Evolutionary conservation across 2,113 vertebrate genomes (phyloP).

Genomic region (Corythornis madagascariensis): DNA sequence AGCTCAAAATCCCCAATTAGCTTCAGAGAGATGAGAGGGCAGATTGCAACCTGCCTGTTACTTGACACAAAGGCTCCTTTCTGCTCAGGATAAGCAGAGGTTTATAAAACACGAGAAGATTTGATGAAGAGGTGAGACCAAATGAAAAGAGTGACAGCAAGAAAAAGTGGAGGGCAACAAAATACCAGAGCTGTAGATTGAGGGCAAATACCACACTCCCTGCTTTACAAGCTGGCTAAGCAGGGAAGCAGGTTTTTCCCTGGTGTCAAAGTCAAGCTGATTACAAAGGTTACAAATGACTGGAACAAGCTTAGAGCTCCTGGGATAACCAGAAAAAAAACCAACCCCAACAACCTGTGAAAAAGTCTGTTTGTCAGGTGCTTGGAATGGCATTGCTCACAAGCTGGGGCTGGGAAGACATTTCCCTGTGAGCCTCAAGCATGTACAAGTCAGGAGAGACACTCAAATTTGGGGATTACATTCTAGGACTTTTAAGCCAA

Average conservation of each 20-base stretch:
- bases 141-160: not conserved
- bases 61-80: not conserved
- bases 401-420: not conserved
- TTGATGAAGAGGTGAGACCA: not conserved
- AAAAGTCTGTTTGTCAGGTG: not conserved
- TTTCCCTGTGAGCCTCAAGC: not conserved
- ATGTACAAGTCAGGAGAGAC: not conserved
- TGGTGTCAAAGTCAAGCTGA: not conserved
- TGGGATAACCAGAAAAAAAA: not conserved
- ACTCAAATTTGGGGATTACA: not conserved
- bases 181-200: not conserved
- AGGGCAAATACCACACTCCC: not conserved
- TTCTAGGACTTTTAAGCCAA: not conserved
- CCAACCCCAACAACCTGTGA: not conserved
- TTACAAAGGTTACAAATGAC: slow-evolving; percentile 25
- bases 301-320: not conserved
- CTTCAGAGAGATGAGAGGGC: not conserved
- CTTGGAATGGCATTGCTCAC: not conserved
- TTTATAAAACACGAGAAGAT: not conserved
- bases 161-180: not conserved
- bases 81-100: not conserved
- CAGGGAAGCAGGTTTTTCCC: not conserved
- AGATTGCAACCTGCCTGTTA: not conserved
- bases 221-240: not conserved
- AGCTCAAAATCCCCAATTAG: not conserved